Conservation (phyloP, 1,140 invertebrate species). For the Conus betulinus region DNA sequence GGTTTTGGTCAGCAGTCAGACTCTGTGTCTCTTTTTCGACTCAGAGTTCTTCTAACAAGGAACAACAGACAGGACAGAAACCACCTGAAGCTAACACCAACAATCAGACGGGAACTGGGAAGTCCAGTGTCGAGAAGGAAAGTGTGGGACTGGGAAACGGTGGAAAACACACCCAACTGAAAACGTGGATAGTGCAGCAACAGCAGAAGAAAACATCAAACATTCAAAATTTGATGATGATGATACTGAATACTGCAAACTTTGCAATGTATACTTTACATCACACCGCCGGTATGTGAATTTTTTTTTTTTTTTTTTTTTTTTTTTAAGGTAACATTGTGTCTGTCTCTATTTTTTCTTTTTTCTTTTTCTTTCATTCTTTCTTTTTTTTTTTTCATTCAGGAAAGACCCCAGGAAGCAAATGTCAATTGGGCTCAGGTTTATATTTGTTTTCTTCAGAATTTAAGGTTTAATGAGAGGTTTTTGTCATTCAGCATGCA, state of each 20-base stretch:
- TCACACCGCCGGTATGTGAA: slow-evolving; percentile 5
- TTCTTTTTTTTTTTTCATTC: too few relatives aligned
- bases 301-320: too few relatives aligned
- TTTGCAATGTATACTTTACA: slow-evolving; percentile 6
- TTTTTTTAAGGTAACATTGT: too few relatives aligned
- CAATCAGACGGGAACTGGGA: background rate
- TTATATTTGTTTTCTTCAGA: too few relatives aligned
- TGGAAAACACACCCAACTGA: background rate
- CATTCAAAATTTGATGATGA: background rate
- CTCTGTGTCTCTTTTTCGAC: background rate
- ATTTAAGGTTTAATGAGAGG: too few relatives aligned
- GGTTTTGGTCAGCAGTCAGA: background rate
- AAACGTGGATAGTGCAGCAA: background rate
- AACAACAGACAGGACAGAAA: background rate
- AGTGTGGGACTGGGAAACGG: background rate
- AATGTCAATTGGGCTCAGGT: too few relatives aligned
- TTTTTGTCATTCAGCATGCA: too few relatives aligned
- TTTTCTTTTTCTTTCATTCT: too few relatives aligned
- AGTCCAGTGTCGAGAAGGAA: background rate
- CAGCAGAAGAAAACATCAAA: background rate
- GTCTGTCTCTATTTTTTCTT: too few relatives aligned
- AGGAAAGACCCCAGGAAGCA: too few relatives aligned
- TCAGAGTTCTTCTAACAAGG: background rate
- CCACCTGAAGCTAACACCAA: background rate
- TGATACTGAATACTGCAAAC: slow-evolving; percentile 4